phyloP scores from a whole-genome alignment of 2,113 vertebrate species.

The Channa argus region DNA sequence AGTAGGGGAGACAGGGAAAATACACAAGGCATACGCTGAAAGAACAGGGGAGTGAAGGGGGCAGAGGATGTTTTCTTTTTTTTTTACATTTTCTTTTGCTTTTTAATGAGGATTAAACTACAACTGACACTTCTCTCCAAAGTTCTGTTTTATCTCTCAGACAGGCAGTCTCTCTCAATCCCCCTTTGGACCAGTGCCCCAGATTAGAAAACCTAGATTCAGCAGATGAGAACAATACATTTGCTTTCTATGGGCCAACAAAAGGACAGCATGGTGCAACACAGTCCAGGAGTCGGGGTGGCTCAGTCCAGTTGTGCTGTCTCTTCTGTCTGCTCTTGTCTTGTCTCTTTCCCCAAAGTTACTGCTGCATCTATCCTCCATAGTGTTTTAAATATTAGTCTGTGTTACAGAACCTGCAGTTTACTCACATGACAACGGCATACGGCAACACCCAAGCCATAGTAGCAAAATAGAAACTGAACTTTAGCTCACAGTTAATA shows the following conservation, averaged over 20 bases:
- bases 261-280: conserved; percentile 41
- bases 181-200: conserved; percentile 51
- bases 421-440: conserved; percentile 4
- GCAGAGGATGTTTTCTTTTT: conserved; percentile 1
- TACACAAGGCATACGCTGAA: not conserved
- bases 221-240: conserved; percentile 50
- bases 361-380: not conserved
- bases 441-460: not conserved
- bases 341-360: not conserved
- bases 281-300: conserved; percentile 12
- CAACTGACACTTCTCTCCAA: conserved; percentile 21
- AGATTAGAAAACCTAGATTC: conserved; percentile 63
- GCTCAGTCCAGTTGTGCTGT: not conserved
- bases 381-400: not conserved
- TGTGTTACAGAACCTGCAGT: not conserved
- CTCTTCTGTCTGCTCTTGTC: conserved; percentile 24
- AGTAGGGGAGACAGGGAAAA: not conserved
- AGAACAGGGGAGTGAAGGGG: conserved; percentile 10
- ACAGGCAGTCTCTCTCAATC: conserved; percentile 40
- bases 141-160: conserved; percentile 47
- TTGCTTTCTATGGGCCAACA: conserved; percentile 45
- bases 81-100: conserved; percentile 8
- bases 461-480: not conserved
- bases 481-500: not conserved
- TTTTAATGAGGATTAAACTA: conserved; percentile 47